These are phyloP conservation scores for Meiosimyza decipiens DNA, from an alignment of 2,888 invertebrate genomes.

Conservation along the genomic window DNA sequence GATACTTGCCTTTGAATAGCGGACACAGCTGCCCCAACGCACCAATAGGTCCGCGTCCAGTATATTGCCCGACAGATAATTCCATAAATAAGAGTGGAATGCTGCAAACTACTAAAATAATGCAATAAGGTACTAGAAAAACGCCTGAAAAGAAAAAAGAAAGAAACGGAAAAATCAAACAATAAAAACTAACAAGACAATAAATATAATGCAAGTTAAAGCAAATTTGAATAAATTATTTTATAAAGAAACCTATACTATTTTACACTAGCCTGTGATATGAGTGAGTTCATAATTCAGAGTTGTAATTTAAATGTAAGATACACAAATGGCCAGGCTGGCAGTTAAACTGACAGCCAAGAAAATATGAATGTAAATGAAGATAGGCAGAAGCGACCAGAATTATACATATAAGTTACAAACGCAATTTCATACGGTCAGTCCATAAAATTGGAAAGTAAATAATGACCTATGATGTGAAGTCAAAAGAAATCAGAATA, in stretches of 20 bases:
- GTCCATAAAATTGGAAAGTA: no score
- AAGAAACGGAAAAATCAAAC: neutral
- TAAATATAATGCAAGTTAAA: neutral
- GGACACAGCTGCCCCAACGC: slow-evolving; percentile 92
- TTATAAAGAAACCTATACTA: slow-evolving; percentile 12
- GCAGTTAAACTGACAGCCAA: neutral
- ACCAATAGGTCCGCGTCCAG: slow-evolving; percentile 90
- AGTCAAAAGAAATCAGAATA: no score
- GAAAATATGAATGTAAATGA: slow-evolving; percentile 19
- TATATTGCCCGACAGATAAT: slow-evolving; percentile 90
- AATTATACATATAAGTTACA: neutral
- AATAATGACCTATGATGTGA: no score
- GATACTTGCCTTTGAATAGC: slow-evolving; percentile 83
- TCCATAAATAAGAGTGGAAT: slow-evolving; percentile 96
- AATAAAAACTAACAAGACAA: neutral
- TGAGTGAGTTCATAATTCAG: no score
- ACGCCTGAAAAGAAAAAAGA: slow-evolving; percentile 75
- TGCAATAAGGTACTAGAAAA: slow-evolving; percentile 93
- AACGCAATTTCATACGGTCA: no score
- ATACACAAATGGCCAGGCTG: neutral
- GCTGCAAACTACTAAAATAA: slow-evolving; percentile 90
- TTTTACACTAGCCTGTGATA: neutral
- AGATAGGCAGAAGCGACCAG: slow-evolving; percentile 17
- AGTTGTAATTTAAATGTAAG: slow-evolving; percentile 5
- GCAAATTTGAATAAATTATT: slow-evolving; percentile 29